Conservation (phyloP, 2,113 vertebrate species). For the Tachysurus vachellii region DNA sequence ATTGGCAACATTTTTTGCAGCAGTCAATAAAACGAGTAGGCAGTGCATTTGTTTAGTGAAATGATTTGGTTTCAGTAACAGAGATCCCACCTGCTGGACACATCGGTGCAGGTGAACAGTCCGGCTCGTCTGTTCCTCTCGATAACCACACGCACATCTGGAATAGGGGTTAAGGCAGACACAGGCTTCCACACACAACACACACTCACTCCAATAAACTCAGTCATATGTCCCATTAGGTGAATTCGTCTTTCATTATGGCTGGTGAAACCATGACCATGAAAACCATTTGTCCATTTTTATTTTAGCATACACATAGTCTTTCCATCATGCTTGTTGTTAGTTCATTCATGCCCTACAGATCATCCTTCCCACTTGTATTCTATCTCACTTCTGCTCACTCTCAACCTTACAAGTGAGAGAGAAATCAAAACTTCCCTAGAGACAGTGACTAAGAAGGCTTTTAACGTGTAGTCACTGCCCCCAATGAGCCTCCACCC, state of each 20-base stretch:
- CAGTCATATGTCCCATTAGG: background rate
- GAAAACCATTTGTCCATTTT: background rate
- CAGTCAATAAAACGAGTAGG: background rate
- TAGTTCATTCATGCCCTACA: constrained; percentile 2
- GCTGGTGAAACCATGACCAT: background rate
- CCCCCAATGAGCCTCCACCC: constrained; percentile 37
- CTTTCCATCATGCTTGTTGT: background rate
- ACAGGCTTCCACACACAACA: constrained; percentile 17
- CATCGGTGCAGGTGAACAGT: constrained; percentile 76
- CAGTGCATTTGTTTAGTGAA: background rate
- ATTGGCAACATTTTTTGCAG: background rate
- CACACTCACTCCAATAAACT: background rate
- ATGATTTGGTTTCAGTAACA: background rate
- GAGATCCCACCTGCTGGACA: constrained; percentile 85
- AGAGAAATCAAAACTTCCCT: constrained; percentile 62
- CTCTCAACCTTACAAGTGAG: constrained; percentile 52
- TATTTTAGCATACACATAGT: background rate
- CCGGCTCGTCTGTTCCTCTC: constrained; percentile 76
- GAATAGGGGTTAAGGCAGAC: constrained; percentile 75
- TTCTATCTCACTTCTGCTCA: constrained; percentile 13
- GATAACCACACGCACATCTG: constrained; percentile 86
- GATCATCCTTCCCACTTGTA: background rate
- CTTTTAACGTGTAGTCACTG: constrained; percentile 68
- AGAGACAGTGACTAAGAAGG: constrained; percentile 69
- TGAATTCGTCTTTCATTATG: background rate